Base-by-base conservation (phyloP, 2,113 vertebrate genomes). In the Siniperca knerii region DNA sequence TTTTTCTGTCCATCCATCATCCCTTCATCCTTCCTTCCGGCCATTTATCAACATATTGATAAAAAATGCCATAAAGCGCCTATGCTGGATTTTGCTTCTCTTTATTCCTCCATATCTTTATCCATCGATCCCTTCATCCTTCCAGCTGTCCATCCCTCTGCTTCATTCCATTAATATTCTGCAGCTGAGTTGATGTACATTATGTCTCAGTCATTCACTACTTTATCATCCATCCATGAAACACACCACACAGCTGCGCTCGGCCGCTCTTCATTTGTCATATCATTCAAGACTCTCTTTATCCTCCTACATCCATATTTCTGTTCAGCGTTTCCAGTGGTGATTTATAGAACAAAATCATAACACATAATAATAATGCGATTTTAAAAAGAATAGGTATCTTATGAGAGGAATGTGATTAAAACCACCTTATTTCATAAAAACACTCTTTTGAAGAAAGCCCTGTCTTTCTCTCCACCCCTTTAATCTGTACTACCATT, bases 41-140 rank as follows among this genome's bases (percentile, higher is more conserved):
- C 50, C 89, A 84, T 92, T 69, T 40, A 80, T 93, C 90, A 87
- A 52, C 29, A 64, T 65, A 71, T 76, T 79, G 77, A 68, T 84
- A 57, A 89, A 87, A 86, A 20, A 33, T 37, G 50, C 62, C 21
- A 42, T 77, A 78, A 74, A 73, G 15, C 60, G 50, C 33, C 13
- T n/a, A 3, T 16, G 57, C 57, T 37, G 20, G 61, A 68, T 60
- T 37, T n/a, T 5, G 23, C 70, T 50, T 68, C 67, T 74, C 40
- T 77, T 78, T 76, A 68, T 78, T 85, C 58, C 25, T 75, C 58
- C 57, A 44, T 52, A 52, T 71, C 79, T 82, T 79, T 62, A 82
- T 86, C 60, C 68, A 48, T 87, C 73, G 25, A 37, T 55, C 74
- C 40, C 13, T 74, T 75, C 65, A 64, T 80, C 83, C 52, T 5